Evolutionary conservation across 2,113 vertebrate genomes (phyloP).

Genomic region (Aviceda subcristata): DNA sequence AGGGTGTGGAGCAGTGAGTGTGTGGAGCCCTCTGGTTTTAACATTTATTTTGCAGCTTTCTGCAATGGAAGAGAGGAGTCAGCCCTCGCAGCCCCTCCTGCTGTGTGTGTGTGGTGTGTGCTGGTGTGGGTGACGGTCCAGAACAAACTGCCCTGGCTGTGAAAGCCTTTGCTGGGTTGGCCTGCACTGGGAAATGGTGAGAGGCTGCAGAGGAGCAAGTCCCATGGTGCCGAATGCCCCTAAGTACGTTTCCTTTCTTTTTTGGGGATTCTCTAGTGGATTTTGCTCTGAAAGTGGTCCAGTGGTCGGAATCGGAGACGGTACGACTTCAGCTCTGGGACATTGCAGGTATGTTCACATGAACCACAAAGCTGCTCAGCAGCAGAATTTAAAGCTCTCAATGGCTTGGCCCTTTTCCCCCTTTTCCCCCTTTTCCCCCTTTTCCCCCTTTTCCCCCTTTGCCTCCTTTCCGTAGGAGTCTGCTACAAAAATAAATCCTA

Average conservation of each 20-base stretch:
- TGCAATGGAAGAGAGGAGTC: neutral
- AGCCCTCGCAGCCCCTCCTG: neutral
- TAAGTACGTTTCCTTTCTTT: neutral
- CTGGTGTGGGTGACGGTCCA: neutral
- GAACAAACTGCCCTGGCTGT: neutral
- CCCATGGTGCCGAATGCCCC: neutral
- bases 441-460: too few species aligned
- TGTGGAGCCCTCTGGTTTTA: neutral
- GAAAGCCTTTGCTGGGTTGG: neutral
- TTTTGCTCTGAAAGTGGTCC: slow-evolving; percentile 86
- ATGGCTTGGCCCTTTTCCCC: neutral
- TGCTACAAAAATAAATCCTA: neutral
- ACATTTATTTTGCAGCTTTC: neutral
- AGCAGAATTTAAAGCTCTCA: neutral
- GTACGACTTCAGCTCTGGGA: slow-evolving; percentile 89
- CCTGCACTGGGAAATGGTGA: neutral
- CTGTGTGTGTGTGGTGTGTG: neutral
- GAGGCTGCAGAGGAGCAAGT: neutral
- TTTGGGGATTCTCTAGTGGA: slow-evolving; percentile 75
- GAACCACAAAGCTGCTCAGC: neutral
- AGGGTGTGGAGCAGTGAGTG: fast-evolving
- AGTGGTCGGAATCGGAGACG: slow-evolving; percentile 85
- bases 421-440: too few species aligned
- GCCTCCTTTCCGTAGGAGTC: neutral
- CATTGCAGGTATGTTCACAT: slow-evolving; percentile 80